A percentile compares a stretch with the other conserved stretches of the same genome.
phyloP scores from a whole-genome alignment of 2,113 vertebrate genomes.

The Ptilorrhoa leucosticta region DNA sequence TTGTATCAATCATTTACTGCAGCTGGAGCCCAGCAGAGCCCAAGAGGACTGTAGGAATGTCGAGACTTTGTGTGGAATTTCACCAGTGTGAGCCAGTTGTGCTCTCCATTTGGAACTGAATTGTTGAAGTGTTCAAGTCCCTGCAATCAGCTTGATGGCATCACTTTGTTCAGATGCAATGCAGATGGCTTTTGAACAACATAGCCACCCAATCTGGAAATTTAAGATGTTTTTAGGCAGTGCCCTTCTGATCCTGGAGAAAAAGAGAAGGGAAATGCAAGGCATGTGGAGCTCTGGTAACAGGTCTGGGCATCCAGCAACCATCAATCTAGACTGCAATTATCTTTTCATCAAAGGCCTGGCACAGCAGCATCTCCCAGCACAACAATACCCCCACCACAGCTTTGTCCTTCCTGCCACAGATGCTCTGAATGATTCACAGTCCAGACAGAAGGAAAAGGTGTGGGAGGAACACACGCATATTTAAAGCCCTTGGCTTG shows the following conservation, averaged over 20 bases:
- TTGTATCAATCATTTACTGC: conserved; percentile 33
- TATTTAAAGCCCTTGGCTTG: background rate
- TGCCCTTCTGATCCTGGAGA: background rate
- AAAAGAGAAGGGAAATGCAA: background rate
- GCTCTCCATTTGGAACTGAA: background rate
- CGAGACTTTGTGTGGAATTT: conserved; percentile 63
- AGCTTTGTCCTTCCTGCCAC: conserved; percentile 12
- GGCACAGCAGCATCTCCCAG: background rate
- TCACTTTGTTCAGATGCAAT: background rate
- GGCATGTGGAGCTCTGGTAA: background rate
- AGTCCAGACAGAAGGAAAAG: background rate
- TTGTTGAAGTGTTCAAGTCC: background rate
- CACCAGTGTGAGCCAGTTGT: conserved; percentile 25
- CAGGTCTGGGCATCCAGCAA: background rate
- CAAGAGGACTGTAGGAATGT: conserved; percentile 40
- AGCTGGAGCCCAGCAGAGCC: background rate
- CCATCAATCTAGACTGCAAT: background rate
- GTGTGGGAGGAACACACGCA: background rate
- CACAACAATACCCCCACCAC: background rate
- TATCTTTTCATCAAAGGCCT: background rate
- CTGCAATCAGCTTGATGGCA: conserved; percentile 1
- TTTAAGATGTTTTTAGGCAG: background rate
- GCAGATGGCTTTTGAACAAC: background rate
- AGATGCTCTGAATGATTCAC: background rate
- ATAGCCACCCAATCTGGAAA: background rate